Evolutionary conservation across 2,797 vertebrate species (phyloP), one percentile per base, ranked within the genome.

Genomic region (Hafferia zeledoni): DNA sequence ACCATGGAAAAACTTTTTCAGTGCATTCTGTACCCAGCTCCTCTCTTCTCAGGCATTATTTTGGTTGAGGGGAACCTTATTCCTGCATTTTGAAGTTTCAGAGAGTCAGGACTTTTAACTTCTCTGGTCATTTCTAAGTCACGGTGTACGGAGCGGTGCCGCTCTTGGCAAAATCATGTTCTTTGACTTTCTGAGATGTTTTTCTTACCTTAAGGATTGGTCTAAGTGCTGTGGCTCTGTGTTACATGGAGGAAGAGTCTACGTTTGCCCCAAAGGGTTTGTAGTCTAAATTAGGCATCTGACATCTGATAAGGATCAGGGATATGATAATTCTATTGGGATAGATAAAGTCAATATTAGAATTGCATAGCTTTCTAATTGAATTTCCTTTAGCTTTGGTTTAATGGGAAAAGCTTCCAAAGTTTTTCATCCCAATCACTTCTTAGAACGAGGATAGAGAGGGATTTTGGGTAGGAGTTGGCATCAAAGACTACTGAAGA

Each of bases 311-410:
- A 90, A 80, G 13, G 37, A 93, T 88, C 59, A 69, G 47, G 63
- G 44, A 35, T 83, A 28, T 72, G 89, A 92, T 93, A 83, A 76
- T 90, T 89, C 65, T 60, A 52, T 47, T 82, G 72, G 28, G 44
- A 52, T 75, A 94, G 84, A 93, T 95, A 90, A 95, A 57, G 87
- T 95, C 57, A 86, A 43, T 89, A 90, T 94, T 93, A 91, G 96
- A 97, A 91, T 72, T 57, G 25, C 72, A 52, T 68, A n/a, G 31
- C 82, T 78, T 91, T 94, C 57, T 95, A 94, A 94, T 95, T 93
- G 92, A 83, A 67, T 88, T 94, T 88, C 76, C 57, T 93, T 93
- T 78, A 83, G 70, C 76, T 72, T 93, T 90, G 41, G 56, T 87
- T 94, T 91, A 83, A 75, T 91, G 79, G 82, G 84, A 90, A 81